A percentile compares a stretch with the other conserved stretches of the same genome.
Conservation (phyloP, 2,888 invertebrate species). For the Crematogaster levior region DNA sequence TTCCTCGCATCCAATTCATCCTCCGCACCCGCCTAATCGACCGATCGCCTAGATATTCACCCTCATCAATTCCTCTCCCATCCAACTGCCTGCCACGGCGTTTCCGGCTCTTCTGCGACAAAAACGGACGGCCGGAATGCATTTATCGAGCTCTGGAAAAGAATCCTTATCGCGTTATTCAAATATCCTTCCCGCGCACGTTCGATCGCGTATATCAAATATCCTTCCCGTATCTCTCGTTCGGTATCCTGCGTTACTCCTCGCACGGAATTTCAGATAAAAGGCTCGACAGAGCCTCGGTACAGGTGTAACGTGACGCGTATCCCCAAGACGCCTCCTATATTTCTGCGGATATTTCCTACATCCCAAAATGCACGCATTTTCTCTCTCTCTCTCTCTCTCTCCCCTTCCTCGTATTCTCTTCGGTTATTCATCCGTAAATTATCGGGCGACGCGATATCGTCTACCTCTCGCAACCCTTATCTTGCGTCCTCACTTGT, state of each 20-base stretch:
- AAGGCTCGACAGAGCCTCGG: conserved; percentile 40
- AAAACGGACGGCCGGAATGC: conserved; percentile 44
- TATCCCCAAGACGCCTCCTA: conserved; percentile 66
- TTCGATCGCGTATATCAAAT: conserved; percentile 67
- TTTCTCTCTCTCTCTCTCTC: neutral
- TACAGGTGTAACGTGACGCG: conserved; percentile 43
- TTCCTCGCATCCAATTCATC: neutral
- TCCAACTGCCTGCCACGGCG: neutral
- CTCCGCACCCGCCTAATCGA: conserved; percentile 16
- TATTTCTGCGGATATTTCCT: conserved; percentile 60
- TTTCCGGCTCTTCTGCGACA: conserved; percentile 20
- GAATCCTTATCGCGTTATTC: conserved; percentile 74
- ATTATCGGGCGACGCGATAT: conserved; percentile 64
- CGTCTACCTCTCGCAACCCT: conserved; percentile 58
- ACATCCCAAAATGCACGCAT: conserved; percentile 42
- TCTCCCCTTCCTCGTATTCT: conserved; percentile 44
- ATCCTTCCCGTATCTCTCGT: conserved; percentile 34
- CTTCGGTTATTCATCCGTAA: conserved; percentile 60
- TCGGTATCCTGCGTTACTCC: neutral
- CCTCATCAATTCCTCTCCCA: conserved; percentile 11
- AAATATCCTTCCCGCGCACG: conserved; percentile 65
- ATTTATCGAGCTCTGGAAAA: conserved; percentile 68
- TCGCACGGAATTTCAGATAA: conserved; percentile 51
- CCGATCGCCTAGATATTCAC: conserved; percentile 19
- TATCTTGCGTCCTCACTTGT: conserved; percentile 29